Conservation (phyloP, 2,113 vertebrate species). For the Lepus europaeus region DNA sequence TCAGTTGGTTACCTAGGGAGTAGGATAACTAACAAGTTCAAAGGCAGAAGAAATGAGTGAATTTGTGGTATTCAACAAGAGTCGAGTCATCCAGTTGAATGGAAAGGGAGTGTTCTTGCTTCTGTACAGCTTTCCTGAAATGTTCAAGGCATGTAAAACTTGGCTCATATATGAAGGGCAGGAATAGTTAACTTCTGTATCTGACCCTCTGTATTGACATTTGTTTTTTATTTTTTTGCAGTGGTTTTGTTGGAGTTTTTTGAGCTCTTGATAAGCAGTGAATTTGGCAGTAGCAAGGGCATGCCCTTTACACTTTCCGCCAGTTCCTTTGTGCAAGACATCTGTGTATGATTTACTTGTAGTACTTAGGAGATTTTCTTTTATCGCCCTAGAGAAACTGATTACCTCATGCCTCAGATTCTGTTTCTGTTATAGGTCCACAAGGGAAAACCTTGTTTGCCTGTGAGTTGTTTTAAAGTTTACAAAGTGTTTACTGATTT, state of each 20-base stretch:
- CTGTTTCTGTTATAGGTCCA: constrained; percentile 35
- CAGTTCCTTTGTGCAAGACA: constrained; percentile 9
- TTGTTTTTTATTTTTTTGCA: neutral
- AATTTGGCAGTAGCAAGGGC: constrained; percentile 29
- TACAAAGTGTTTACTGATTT: constrained; percentile 30
- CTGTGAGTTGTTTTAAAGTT: constrained; percentile 61
- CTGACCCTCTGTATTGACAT: neutral
- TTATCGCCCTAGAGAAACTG: constrained; percentile 30
- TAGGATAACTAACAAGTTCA: constrained; percentile 17
- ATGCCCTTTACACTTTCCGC: constrained; percentile 23
- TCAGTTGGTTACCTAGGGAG: neutral
- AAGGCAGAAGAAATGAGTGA: constrained; percentile 22
- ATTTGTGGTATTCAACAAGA: constrained; percentile 13
- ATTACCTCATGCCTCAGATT: constrained; percentile 53
- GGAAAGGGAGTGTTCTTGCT: constrained; percentile 52
- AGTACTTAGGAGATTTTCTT: constrained; percentile 51
- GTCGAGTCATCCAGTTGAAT: constrained; percentile 77
- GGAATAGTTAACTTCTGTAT: constrained; percentile 4
- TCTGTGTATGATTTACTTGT: constrained; percentile 54
- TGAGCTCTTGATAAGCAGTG: neutral
- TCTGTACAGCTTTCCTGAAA: neutral
- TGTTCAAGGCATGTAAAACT: neutral
- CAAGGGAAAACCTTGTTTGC: constrained; percentile 33
- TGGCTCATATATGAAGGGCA: neutral
- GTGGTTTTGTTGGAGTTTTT: neutral